A percentile compares a stretch with the other conserved stretches of the same genome.
phyloP scores from a whole-genome alignment of 2,113 vertebrate species.

The Xerus inauris region DNA sequence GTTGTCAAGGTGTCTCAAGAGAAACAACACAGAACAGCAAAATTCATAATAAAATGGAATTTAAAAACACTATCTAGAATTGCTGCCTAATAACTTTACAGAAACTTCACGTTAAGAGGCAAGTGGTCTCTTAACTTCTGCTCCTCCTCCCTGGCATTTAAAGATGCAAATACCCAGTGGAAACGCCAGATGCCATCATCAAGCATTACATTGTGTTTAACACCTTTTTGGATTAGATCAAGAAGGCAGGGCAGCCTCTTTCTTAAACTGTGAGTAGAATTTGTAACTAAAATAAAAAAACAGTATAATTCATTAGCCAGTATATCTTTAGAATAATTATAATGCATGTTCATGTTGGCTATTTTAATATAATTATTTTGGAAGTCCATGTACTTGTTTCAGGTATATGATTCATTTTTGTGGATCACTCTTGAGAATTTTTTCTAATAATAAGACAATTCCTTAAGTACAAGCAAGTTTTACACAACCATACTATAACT shows the following conservation, averaged over 20 bases:
- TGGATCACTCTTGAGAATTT: background rate
- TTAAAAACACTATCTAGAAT: background rate
- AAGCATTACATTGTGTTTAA: background rate
- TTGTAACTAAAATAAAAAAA: background rate
- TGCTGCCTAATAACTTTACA: background rate
- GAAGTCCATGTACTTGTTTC: background rate
- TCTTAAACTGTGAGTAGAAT: background rate
- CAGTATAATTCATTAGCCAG: background rate
- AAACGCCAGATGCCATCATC: background rate
- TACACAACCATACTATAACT: background rate
- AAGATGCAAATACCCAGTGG: background rate
- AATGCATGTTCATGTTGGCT: background rate
- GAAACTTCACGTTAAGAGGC: background rate
- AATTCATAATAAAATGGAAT: conserved; percentile 33
- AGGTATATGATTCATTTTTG: background rate
- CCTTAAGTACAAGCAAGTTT: background rate
- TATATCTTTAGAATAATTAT: background rate
- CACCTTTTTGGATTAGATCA: background rate
- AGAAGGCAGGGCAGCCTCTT: background rate
- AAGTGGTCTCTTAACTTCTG: background rate
- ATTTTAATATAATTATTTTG: background rate
- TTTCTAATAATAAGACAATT: background rate
- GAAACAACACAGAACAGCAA: background rate
- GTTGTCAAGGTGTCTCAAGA: background rate
- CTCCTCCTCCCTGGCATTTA: background rate